These are phyloP conservation scores for Pollenia labialis DNA, from an alignment of 2,888 invertebrate species.

Conservation along the genomic window DNA sequence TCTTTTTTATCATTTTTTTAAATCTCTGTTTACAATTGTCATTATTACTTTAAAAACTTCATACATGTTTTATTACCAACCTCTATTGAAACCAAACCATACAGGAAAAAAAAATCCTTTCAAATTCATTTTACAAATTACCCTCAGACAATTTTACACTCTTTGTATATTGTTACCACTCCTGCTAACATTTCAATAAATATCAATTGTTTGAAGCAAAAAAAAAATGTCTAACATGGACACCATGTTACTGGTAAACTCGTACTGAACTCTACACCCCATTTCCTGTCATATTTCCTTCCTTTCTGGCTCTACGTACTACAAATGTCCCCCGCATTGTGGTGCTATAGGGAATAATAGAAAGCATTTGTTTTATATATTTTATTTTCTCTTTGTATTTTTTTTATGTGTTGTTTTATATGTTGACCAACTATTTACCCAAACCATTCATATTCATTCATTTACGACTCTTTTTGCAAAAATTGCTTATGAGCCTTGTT, in stretches of 20 bases:
- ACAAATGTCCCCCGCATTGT: constrained; percentile 12
- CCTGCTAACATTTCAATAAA: constrained; percentile 64
- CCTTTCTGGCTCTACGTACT: background rate
- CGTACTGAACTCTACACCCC: constrained; percentile 21
- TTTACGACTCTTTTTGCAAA: background rate
- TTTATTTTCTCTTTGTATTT: constrained; percentile 7
- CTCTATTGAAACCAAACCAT: constrained; percentile 3
- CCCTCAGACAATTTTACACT: constrained; percentile 34
- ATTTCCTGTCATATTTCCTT: constrained; percentile 38
- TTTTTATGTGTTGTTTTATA: constrained; percentile 36
- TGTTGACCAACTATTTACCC: constrained; percentile 67
- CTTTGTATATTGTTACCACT: background rate
- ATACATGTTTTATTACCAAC: background rate
- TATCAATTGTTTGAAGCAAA: constrained; percentile 59
- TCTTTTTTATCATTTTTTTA: background rate
- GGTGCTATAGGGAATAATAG: constrained; percentile 57
- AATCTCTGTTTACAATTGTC: constrained; percentile 19
- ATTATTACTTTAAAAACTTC: background rate
- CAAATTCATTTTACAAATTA: constrained; percentile 68
- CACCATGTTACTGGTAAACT: constrained; percentile 39
- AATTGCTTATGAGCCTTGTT: constrained; percentile 31
- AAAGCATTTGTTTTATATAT: constrained; percentile 36
- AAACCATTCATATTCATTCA: constrained; percentile 42
- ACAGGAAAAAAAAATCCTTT: constrained; percentile 39
- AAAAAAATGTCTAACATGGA: constrained; percentile 47